Conservation (phyloP, 2,113 vertebrate genomes). For the Glareola pratincola region DNA sequence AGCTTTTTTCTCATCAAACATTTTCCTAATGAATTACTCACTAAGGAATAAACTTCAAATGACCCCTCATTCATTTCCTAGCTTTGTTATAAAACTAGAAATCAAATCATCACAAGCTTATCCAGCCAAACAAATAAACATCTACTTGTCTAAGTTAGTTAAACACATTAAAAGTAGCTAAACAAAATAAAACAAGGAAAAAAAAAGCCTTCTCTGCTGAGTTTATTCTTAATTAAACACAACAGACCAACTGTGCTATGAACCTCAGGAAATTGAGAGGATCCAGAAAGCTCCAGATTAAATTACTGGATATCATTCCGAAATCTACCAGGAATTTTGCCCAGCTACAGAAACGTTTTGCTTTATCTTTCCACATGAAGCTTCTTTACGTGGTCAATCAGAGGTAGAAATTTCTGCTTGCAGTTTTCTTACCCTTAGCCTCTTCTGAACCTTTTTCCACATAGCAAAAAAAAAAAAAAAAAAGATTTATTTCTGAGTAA, state of each 20-base stretch:
- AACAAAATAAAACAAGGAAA: neutral
- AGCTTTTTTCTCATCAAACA: neutral
- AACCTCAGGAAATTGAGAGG: neutral
- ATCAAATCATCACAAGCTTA: neutral
- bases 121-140: neutral
- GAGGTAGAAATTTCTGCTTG: neutral
- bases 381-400: neutral
- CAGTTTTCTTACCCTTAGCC: neutral
- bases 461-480: neutral
- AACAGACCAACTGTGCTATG: neutral
- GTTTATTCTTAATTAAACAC: neutral
- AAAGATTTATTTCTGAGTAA: neutral
- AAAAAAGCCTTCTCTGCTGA: neutral
- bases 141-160: neutral
- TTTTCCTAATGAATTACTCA: neutral
- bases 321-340: neutral
- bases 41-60: neutral
- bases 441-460: neutral
- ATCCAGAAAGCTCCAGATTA: neutral
- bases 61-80: neutral
- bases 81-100: neutral
- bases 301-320: neutral
- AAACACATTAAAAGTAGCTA: neutral
- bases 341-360: neutral
- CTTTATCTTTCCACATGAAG: neutral